Conservation (phyloP, 1,140 invertebrate species). For the Ptiloglossa arizonensis region DNA sequence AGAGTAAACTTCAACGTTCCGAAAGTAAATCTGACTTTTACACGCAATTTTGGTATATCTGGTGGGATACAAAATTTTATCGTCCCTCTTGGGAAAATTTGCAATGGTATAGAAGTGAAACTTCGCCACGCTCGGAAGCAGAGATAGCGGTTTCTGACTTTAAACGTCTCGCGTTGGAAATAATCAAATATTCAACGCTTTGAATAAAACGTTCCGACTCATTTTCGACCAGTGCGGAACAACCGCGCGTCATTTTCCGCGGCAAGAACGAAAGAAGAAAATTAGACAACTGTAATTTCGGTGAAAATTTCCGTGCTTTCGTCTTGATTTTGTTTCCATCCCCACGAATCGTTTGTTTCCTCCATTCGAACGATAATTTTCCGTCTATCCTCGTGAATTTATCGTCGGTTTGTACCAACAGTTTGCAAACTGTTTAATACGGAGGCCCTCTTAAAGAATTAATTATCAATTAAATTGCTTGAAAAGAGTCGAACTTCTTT, state of each 20-base stretch:
- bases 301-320: neutral
- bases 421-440: no score
- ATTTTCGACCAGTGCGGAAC: neutral
- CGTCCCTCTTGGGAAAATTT: neutral
- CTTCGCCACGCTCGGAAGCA: neutral
- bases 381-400: no score
- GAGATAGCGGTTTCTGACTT: neutral
- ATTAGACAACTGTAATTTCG: neutral
- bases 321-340: no score
- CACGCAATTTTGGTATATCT: neutral
- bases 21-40: neutral
- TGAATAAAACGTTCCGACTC: neutral
- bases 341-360: no score
- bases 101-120: neutral
- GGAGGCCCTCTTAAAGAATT: no score
- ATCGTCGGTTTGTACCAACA: no score
- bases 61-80: conserved; percentile 27
- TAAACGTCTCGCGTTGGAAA: neutral
- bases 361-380: no score
- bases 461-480: no score
- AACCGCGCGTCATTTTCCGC: no score
- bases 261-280: neutral
- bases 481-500: no score
- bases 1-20: neutral
- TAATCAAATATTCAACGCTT: conserved; percentile 12